Conservation (phyloP, 2,888 invertebrate genomes). For the Galerucella pusilla region DNA sequence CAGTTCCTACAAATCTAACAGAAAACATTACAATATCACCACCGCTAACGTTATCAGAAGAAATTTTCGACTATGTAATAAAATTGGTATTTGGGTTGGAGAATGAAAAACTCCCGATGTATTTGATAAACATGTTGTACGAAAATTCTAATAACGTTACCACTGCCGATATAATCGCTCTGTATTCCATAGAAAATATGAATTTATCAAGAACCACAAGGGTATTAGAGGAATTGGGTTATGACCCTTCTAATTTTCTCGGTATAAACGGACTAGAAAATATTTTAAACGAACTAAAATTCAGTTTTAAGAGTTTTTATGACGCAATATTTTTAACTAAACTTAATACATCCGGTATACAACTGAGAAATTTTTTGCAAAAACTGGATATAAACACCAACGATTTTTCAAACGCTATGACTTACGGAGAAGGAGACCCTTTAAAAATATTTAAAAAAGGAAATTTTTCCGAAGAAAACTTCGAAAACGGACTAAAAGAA, state of each 20-base stretch:
- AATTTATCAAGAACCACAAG: conserved; percentile 23
- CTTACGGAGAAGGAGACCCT: conserved; percentile 33
- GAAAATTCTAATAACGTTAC: conserved; percentile 30
- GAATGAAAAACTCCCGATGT: conserved; percentile 39
- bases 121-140: conserved; percentile 33
- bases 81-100: conserved; percentile 37
- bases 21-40: neutral
- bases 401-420: conserved; percentile 35
- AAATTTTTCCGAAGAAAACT: conserved; percentile 21
- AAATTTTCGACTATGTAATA: conserved; percentile 39
- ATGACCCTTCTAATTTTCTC: conserved; percentile 23
- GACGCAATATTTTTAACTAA: conserved; percentile 19
- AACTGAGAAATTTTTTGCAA: conserved; percentile 30
- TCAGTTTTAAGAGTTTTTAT: conserved; percentile 30
- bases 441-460: conserved; percentile 34
- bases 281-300: conserved; percentile 22
- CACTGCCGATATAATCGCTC: conserved; percentile 28
- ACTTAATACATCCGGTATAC: conserved; percentile 26
- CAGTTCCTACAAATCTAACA: conserved; percentile 1
- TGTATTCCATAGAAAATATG: conserved; percentile 28
- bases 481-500: conserved; percentile 22
- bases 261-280: conserved; percentile 26
- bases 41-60: neutral
- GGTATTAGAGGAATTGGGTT: conserved; percentile 25
- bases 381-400: conserved; percentile 21